Base-by-base conservation (phyloP, 2,888 invertebrate genomes). In the Dastarcus helophoroides region DNA sequence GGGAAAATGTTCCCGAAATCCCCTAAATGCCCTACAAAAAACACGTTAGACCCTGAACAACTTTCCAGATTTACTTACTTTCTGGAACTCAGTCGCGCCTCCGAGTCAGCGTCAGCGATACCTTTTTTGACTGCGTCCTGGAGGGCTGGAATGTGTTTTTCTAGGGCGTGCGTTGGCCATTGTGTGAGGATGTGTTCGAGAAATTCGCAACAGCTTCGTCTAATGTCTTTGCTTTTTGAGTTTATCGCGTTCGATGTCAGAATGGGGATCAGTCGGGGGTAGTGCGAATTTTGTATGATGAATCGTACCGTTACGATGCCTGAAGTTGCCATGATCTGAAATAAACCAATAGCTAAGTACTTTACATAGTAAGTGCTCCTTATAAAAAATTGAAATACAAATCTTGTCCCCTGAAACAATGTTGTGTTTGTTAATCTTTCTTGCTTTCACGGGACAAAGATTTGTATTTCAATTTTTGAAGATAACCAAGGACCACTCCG, bases 151-250 rank as follows among this genome's bases (percentile, higher is more conserved):
- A 83, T 73, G 55, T 91, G 85, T 50, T 76, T 79, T 57, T 94
- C 94, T 32, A 97, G 62, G 0, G 77, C 68, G 43, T 76, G 71
- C 0, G 81, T 71, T n/a, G 83, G 75, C 97, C 97, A 98, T 21
- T 76, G 75, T 46, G 83, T 81, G 35, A 95, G 66, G 35, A 95
- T 65, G 41, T 83, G 65, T 36, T 83, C 80, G 29, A 97, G 61
- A 43, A 91, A 78, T 58, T 93, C 94, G 50, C 81, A 88, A 46
- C 73, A 65, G 26, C 71, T 67, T 36, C 73, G 69, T 10, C 95
- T 73, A 42, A 95, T 91, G 48, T 94, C 90, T 65, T 85, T 89
- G 41, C 91, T 88, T 64, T 94, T 95, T 50, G 86, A 80, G 35
- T 73, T 72, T 38, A 74, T 73, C 43, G 89, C 67, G 47, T 79